These are phyloP conservation scores for Leptopilina drosophilae DNA, from an alignment of 2,888 invertebrate species.

Conservation along the genomic window DNA sequence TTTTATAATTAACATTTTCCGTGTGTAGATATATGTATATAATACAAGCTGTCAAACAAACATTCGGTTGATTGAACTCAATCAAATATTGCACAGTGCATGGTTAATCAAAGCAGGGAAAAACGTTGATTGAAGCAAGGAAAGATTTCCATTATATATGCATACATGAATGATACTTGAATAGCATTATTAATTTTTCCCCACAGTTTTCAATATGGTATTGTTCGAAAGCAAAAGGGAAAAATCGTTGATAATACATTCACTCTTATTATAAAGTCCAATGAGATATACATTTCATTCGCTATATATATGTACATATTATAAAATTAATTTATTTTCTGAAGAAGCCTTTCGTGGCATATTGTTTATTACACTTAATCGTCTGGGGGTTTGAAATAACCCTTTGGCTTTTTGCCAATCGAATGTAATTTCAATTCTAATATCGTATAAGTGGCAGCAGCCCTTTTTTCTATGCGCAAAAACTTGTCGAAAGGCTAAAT, in stretches of 20 bases:
- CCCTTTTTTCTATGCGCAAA: background rate
- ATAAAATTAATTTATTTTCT: background rate
- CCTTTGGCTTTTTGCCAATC: slow-evolving; percentile 22
- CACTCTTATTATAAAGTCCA: background rate
- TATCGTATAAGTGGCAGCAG: slow-evolving; percentile 15
- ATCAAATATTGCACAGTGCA: slow-evolving; percentile 17
- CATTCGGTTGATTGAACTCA: slow-evolving; percentile 29
- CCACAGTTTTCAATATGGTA: background rate
- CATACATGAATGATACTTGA: slow-evolving; percentile 9
- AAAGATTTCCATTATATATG: background rate
- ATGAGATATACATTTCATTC: background rate
- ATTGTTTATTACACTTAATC: slow-evolving; percentile 24
- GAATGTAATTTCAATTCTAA: slow-evolving; percentile 33
- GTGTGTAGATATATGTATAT: background rate
- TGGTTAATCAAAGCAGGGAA: slow-evolving; percentile 12
- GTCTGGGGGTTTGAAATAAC: background rate
- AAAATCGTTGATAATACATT: background rate
- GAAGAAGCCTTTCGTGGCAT: background rate
- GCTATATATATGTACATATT: no score
- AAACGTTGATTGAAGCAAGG: background rate
- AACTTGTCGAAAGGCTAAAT: background rate
- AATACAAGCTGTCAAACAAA: background rate
- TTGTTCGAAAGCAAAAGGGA: background rate
- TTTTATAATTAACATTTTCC: no score
- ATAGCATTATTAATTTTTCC: background rate